Conservation (phyloP, 1,140 invertebrate genomes). For the Sweltsa coloradensis region DNA sequence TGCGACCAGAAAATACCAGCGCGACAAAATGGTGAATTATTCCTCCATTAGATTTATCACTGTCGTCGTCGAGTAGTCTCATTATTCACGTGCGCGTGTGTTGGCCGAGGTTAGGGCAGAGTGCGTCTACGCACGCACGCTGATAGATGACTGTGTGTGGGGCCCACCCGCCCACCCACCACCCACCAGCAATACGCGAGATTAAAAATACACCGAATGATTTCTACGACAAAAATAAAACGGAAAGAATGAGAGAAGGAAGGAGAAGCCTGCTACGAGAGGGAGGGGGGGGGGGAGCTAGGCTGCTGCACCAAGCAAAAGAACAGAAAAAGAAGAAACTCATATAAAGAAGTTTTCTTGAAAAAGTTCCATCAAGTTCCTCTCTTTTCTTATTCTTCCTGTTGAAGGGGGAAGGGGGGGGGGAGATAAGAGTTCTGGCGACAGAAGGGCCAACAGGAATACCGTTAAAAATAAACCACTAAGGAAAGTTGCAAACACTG, state of each 20-base stretch:
- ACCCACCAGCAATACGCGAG: conserved; percentile 6
- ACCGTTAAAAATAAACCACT: too few species aligned
- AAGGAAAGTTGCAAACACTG: too few species aligned
- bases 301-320: not conserved
- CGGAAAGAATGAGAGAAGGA: not conserved
- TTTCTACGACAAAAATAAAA: conserved; percentile 11
- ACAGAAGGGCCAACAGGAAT: conserved; percentile 8
- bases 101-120: too few species aligned
- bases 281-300: not conserved
- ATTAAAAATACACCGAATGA: conserved; percentile 14
- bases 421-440: conserved; percentile 7
- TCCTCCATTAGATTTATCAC: too few species aligned
- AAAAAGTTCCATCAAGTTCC: conserved; percentile 9
- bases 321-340: conserved; percentile 9
- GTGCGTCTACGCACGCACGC: too few species aligned
- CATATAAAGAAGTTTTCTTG: conserved; percentile 11
- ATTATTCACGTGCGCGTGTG: too few species aligned
- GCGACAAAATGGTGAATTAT: too few species aligned
- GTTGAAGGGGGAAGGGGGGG: not conserved
- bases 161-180: not conserved
- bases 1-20: too few species aligned
- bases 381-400: not conserved
- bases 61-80: too few species aligned
- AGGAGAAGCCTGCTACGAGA: not conserved
- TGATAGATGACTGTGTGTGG: too few species aligned